Base-by-base conservation (phyloP, 64 coral and sea anemone genomes). In the Orbicella faveolata region DNA sequence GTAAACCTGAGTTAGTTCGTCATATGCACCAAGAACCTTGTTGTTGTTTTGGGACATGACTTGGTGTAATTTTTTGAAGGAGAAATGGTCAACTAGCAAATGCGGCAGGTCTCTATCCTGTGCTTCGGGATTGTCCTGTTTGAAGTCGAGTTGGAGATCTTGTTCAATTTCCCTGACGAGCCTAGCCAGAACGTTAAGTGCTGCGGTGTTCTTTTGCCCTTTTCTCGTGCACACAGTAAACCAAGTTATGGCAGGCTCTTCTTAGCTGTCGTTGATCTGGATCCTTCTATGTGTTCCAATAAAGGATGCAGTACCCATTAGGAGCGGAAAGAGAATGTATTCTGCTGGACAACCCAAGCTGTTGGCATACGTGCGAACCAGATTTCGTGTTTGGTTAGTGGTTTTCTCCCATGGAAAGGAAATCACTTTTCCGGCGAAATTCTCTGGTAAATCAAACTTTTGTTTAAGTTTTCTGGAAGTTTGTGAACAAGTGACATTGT, bases 41-140 rank as follows among this genome's bases (percentile, higher is more conserved):
- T 87, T 87, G 74, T 79, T 23, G 33, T 87, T 87, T 69, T 36
- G 34, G 4, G 51, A 53, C 90, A 79, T 92, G 15, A 92, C n/a
- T 92, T 88, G 91, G 35, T 92, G 91, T 16, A 92, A 15, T 61
- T 92, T 92, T 20, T 92, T 75, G n/a, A 79, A 87, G 33, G 90
- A 92, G 36, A 30, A 30, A 30, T 30, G 30, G 30, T 30, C 30
- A 30, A 30, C 30, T 30, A 30, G 30, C 30, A 30, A 30, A 30
- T 30, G 30, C 30, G 0, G 30, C 30, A 30, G 30, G 30, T 30
- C 30, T 30, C 0, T 30, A 30, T 30, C 30, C 0, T 30, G 0
- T 30, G 30, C 30, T 30, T 30, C 30, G 30, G 30, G 30, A 30
- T 30, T 30, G 30, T 30, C 30, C 0, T 30, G 30, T 30, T 30